phyloP scores from a whole-genome alignment of 2,888 invertebrate species.

The Drosophila maculinotata region DNA sequence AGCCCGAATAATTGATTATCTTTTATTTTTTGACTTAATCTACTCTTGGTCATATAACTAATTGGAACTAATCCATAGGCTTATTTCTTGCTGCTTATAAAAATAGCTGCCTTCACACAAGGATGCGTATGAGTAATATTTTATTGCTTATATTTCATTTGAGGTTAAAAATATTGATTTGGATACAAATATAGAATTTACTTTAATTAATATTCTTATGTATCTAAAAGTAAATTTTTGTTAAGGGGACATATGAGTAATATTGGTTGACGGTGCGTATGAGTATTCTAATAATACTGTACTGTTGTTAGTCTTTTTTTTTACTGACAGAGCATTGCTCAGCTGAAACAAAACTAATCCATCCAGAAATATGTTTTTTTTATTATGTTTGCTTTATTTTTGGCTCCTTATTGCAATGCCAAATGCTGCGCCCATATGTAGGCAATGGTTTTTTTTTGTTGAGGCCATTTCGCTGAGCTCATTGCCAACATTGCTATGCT shows the following conservation, averaged over 20 bases:
- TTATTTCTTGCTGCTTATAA: neutral
- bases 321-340: neutral
- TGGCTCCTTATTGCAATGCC: slow-evolving; percentile 41
- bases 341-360: neutral
- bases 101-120: no score
- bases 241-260: slow-evolving; percentile 11
- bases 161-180: no score
- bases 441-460: slow-evolving; percentile 40
- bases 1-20: neutral
- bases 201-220: no score
- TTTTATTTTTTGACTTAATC: neutral
- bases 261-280: no score
- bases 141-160: no score
- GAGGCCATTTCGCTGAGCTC: slow-evolving; percentile 34
- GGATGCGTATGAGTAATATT: slow-evolving; percentile 11
- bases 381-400: slow-evolving; percentile 8
- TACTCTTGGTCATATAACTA: no score
- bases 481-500: slow-evolving; percentile 26
- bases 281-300: no score
- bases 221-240: no score
- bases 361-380: neutral
- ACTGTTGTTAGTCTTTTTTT: neutral
- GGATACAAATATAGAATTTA: no score
- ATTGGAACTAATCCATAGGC: no score
- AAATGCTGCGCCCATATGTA: slow-evolving; percentile 53